Conservation (phyloP, 2,888 invertebrate species). For the Cerceris rybyensis region DNA sequence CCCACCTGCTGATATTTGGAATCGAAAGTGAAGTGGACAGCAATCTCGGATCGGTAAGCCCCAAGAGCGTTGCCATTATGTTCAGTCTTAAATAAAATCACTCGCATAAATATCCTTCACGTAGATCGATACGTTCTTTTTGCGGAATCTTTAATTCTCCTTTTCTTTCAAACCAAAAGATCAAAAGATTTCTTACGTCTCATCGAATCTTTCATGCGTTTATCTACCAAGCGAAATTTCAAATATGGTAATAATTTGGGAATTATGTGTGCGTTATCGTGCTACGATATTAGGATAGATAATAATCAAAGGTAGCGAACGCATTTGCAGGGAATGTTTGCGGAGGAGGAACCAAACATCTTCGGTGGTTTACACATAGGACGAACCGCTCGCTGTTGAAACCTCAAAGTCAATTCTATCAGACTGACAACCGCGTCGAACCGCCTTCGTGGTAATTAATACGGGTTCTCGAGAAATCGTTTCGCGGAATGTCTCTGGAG, state of each 20-base stretch:
- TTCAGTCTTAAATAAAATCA: slow-evolving; percentile 23
- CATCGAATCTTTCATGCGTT: too few species aligned
- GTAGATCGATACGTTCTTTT: neutral
- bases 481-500: neutral
- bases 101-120: slow-evolving; percentile 1
- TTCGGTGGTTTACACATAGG: slow-evolving; percentile 9
- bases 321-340: neutral
- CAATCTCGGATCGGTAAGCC: slow-evolving; percentile 46
- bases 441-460: slow-evolving; percentile 7
- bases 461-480: neutral
- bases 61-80: slow-evolving; percentile 31
- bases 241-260: too few species aligned
- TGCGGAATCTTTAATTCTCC: too few species aligned
- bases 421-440: slow-evolving; percentile 71
- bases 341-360: slow-evolving; percentile 2
- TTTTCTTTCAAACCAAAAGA: too few species aligned
- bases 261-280: neutral
- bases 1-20: slow-evolving; percentile 64
- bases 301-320: slow-evolving; percentile 17
- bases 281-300: neutral
- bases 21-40: slow-evolving; percentile 64
- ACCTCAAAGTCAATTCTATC: slow-evolving; percentile 69
- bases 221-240: too few species aligned
- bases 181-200: too few species aligned
- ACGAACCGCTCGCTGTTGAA: slow-evolving; percentile 8